Percentiles rank a stretch among this genome's conserved stretches.
These are phyloP conservation scores for Drosophila pegasa DNA, from an alignment of 2,888 invertebrate species.

Conservation along the genomic window DNA sequence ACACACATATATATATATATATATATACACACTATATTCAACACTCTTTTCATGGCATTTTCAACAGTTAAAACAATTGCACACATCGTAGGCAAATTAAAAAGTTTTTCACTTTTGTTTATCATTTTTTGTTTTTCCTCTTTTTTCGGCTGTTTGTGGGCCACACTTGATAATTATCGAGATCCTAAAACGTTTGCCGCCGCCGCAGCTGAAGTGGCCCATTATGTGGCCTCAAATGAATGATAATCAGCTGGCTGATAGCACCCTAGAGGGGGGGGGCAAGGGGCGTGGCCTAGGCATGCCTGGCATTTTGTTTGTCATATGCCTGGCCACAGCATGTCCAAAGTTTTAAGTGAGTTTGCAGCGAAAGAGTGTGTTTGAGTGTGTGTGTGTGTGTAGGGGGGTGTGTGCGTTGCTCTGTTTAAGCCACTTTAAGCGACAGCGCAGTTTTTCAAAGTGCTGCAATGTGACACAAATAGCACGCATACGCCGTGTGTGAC, in stretches of 20 bases:
- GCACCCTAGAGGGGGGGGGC: background rate
- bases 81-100: constrained; percentile 30
- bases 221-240: constrained; percentile 34
- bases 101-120: constrained; percentile 31
- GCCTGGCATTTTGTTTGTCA: constrained; percentile 25
- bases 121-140: background rate
- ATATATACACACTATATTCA: background rate
- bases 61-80: constrained; percentile 43
- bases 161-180: constrained; percentile 36
- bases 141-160: constrained; percentile 1
- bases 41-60: constrained; percentile 4
- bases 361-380: background rate
- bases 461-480: constrained; percentile 11
- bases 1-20: background rate
- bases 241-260: constrained; percentile 34
- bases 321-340: constrained; percentile 38
- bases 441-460: constrained; percentile 14
- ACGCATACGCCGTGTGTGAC: constrained; percentile 23
- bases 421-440: constrained; percentile 20
- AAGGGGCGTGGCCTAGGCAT: background rate
- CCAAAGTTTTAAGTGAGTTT: constrained; percentile 33
- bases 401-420: constrained; percentile 9
- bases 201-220: constrained; percentile 31
- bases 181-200: constrained; percentile 34
- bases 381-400: background rate